Evolutionary conservation across 2,113 vertebrate genomes (phyloP), one percentile per base, ranked within the genome.

Genomic region (Caretta caretta): DNA sequence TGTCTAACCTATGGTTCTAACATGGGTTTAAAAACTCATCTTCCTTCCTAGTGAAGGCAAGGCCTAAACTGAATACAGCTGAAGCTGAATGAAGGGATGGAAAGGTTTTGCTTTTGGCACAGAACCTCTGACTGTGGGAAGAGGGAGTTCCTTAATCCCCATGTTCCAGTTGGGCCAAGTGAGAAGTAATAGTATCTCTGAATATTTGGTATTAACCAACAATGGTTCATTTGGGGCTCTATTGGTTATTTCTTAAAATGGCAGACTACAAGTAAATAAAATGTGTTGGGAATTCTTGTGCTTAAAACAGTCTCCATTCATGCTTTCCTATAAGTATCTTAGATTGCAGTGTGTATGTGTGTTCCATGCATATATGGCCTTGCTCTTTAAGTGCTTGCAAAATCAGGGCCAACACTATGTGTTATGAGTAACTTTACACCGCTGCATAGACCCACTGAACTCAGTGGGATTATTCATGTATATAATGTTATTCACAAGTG

Each of bases 11-110:
- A 1, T 76, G 49, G 29, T 62, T 80, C 20, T 48, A 12, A n/a
- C 1, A 0, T 35, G 13, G 1, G 3, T 91, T 85, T 86, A 62
- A 54, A 86, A 50, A 14, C 9, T 2, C 31, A 0, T 10, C 1
- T 1, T 0, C 88, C 84, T 42, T 80, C 13, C 59, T 46, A 76
- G 20, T 76, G 72, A 76, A 46, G 20, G 24, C 75, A 78, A 25
- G 5, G 6, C 24, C 25, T 22, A 76, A 76, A 5, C 3, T 24
- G 24, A 78, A 48, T 38, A 24, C 49, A 12, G 75, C 25, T 51
- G 88, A 25, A 57, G 22, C 6, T 62, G 86, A 29, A 2, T 49
- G 57, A 72, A 90, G 85, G 29, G 20, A 0, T 22, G 49, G 25
- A 31, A 3, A 31, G 16, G 17, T 14, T 22, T 86, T n/a, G n/a